phyloP scores from a whole-genome alignment of 2,888 invertebrate species.

The Cerastoderma edule region DNA sequence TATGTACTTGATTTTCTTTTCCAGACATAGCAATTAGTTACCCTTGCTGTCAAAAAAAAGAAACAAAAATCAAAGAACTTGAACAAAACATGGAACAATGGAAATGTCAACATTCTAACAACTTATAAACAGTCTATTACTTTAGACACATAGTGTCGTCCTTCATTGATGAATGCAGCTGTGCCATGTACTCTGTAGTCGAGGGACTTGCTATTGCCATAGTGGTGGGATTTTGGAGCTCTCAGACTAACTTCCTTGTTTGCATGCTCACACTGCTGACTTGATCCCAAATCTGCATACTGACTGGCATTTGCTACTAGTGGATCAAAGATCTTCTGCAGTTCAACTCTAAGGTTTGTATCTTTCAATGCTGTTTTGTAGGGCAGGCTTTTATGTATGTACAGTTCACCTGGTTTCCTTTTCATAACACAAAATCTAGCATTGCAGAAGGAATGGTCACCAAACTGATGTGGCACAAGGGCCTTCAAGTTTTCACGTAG shows the following conservation, averaged over 20 bases:
- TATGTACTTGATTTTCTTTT: too few species aligned
- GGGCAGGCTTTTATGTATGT: slow-evolving; percentile 42
- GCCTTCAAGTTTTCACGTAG: slow-evolving; percentile 39
- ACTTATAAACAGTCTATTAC: too few species aligned
- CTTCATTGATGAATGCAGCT: slow-evolving; percentile 49
- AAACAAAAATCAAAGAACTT: too few species aligned
- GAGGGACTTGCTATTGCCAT: slow-evolving; percentile 37
- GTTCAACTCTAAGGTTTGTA: neutral
- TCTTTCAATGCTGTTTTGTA: slow-evolving; percentile 41
- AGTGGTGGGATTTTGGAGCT: slow-evolving; percentile 29
- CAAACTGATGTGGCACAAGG: slow-evolving; percentile 51
- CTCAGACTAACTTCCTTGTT: slow-evolving; percentile 22
- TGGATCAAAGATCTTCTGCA: slow-evolving; percentile 28
- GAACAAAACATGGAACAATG: too few species aligned
- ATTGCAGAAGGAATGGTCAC: slow-evolving; percentile 42
- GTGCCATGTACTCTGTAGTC: slow-evolving; percentile 32
- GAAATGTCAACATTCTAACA: too few species aligned
- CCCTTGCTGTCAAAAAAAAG: too few species aligned
- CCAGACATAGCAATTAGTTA: too few species aligned
- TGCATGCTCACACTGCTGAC: slow-evolving; percentile 42
- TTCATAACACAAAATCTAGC: slow-evolving; percentile 47
- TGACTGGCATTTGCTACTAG: slow-evolving; percentile 19
- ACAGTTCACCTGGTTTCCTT: slow-evolving; percentile 23
- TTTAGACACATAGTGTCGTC: slow-evolving; percentile 34
- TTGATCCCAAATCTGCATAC: slow-evolving; percentile 34